These are phyloP conservation scores for Daktulosphaira vitifoliae DNA, from an alignment of 1,140 invertebrate species.

Conservation along the genomic window DNA sequence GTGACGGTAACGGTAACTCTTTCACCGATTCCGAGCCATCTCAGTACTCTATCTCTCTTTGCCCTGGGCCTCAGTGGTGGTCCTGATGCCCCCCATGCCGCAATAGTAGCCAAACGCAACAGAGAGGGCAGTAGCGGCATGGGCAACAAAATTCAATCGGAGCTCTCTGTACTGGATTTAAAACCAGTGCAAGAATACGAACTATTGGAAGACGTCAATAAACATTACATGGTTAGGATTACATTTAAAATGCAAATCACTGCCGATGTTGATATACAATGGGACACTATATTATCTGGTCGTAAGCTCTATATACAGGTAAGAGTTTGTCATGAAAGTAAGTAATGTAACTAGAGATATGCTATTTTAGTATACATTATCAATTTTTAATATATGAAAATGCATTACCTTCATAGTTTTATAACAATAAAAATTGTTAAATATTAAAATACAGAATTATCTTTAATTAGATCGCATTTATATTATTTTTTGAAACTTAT, in stretches of 20 bases:
- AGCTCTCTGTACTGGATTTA: slow-evolving; percentile 47
- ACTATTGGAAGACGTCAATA: slow-evolving; percentile 19
- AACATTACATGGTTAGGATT: slow-evolving; percentile 11
- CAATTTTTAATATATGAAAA: no score
- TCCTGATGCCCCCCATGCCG: slow-evolving; percentile 86
- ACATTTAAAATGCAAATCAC: slow-evolving; percentile 33
- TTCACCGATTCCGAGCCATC: slow-evolving; percentile 13
- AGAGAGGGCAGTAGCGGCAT: slow-evolving; percentile 67
- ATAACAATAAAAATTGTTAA: no score
- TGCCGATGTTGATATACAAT: slow-evolving; percentile 26
- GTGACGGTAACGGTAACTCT: slow-evolving; percentile 5
- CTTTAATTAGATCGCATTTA: no score
- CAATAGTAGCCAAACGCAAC: slow-evolving; percentile 50
- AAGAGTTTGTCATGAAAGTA: no score
- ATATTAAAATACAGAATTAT: no score
- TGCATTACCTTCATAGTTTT: no score
- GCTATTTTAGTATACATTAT: no score
- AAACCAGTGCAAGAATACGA: slow-evolving; percentile 24
- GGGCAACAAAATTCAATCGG: slow-evolving; percentile 61
- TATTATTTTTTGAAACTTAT: no score
- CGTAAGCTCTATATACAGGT: slow-evolving; percentile 33
- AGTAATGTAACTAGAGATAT: no score
- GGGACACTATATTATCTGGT: slow-evolving; percentile 33
- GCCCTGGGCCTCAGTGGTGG: slow-evolving; percentile 95
- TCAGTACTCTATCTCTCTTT: slow-evolving; percentile 81